Percentiles rank a stretch among this genome's conserved stretches.
phyloP scores from a whole-genome alignment of 2,797 vertebrate species.

The Eidolon dupreanum region DNA sequence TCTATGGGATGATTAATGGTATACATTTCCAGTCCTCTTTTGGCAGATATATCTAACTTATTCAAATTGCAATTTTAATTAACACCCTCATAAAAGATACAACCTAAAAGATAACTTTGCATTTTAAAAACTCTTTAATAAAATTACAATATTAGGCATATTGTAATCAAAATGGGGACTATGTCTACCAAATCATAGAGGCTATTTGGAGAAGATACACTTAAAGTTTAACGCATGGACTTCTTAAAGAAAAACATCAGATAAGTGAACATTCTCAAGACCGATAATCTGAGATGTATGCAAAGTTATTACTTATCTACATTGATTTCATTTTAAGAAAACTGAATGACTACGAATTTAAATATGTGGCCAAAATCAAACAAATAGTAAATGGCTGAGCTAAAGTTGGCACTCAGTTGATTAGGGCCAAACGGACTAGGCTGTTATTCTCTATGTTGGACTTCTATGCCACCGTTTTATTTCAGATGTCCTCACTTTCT shows the following conservation, averaged over 20 bases:
- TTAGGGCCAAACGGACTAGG: background rate
- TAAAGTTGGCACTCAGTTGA: background rate
- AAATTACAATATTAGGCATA: background rate
- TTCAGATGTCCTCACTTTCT: background rate
- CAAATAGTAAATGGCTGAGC: background rate
- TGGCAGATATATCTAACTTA: background rate
- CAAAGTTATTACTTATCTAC: background rate
- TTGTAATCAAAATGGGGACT: background rate
- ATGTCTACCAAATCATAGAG: background rate
- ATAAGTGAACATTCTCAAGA: background rate
- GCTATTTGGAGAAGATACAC: background rate
- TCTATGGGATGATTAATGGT: background rate
- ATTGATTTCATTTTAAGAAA: background rate
- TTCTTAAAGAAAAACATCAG: background rate
- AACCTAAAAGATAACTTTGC: background rate
- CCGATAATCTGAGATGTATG: background rate
- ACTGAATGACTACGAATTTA: background rate
- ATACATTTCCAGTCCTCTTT: background rate
- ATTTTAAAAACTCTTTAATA: background rate
- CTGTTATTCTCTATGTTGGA: rapidly evolving
- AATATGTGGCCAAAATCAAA: background rate
- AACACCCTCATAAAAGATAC: background rate
- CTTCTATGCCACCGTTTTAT: background rate
- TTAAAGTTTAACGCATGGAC: background rate
- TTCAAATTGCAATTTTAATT: conserved; percentile 21